A percentile compares a stretch with the other conserved stretches of the same genome.
Conservation (phyloP, 2,888 invertebrate species). For the Hyposoter dolosus region DNA sequence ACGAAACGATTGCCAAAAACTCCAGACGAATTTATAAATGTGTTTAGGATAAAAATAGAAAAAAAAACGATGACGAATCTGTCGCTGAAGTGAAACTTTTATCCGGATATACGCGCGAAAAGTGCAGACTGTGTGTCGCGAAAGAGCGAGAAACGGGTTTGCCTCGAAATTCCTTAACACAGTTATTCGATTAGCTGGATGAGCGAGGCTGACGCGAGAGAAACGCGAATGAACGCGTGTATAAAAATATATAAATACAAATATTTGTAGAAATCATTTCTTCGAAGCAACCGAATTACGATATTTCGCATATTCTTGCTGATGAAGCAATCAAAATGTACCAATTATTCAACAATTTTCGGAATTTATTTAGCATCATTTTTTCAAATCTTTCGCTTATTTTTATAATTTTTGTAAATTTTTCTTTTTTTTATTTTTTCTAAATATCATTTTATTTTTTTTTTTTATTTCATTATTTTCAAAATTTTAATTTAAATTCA, state of each 20-base stretch:
- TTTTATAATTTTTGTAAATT: too few relatives aligned
- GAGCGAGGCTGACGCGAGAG: neutral
- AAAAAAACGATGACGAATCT: neutral
- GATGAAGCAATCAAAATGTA: neutral
- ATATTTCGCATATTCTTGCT: neutral
- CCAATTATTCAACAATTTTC: neutral
- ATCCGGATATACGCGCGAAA: neutral
- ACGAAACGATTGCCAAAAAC: neutral
- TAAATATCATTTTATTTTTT: too few relatives aligned
- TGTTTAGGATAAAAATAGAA: neutral
- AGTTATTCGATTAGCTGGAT: conserved; percentile 40
- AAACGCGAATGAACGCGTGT: conserved; percentile 1
- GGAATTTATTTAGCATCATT: too few relatives aligned
- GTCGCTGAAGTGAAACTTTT: neutral
- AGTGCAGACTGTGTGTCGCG: neutral
- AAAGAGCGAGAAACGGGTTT: conserved; percentile 64
- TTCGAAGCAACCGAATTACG: neutral
- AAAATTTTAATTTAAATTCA: too few relatives aligned
- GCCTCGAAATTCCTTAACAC: conserved; percentile 70
- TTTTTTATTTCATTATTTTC: too few relatives aligned
- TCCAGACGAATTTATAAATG: neutral
- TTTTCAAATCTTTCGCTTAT: too few relatives aligned
- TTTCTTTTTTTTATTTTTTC: too few relatives aligned
- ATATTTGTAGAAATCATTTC: neutral
- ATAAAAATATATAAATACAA: neutral